Evolutionary conservation across 2,113 vertebrate genomes (phyloP), one percentile per base, ranked within the genome.

Genomic region (Strigops habroptila): DNA sequence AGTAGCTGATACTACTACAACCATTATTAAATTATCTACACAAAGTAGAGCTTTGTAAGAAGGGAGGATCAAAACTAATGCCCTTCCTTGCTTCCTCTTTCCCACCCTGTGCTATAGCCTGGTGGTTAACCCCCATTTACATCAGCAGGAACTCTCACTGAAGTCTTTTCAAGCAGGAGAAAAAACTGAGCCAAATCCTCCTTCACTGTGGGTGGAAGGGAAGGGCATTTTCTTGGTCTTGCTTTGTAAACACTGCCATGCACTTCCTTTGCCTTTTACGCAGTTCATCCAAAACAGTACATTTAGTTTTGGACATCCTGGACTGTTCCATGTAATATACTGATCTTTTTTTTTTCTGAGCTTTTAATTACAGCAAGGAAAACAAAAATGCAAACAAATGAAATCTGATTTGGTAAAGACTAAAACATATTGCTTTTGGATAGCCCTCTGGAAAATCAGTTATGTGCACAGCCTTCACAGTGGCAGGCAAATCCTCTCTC

Each of bases 41-140:
- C 2, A 8, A 89, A 62, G 25, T 53, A 60, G 41, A 81, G 57
- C 41, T 67, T 63, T 52, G 22, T 63, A 75, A 84, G 55, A 84
- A 62, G 16, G 6, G 12, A 93, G 18, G 9, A 43, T 57, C 59
- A 77, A 80, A 24, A 33, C 33, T 79, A 19, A 16, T 79, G 74
- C 10, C 10, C 7, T 91, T 91, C 3, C 19, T 75, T 64, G 33
- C 27, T 44, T 46, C 46, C 6, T 59, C 39, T 73, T 90, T 82
- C 21, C 23, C 17, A 41, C 21, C 14, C 25, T 59, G 23, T 67
- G 18, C 60, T 62, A 33, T 41, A 78, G 16, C 25, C 30, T 65
- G 19, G 15, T 63, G 37, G 10, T 10, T 73, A 53, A 52, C 14
- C 16, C 28, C 39, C 0, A 0, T 28, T 82, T 52, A 7, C 25